These are phyloP conservation scores for Vollenhovia emeryi DNA, from an alignment of 1,140 invertebrate species.

Conservation along the genomic window DNA sequence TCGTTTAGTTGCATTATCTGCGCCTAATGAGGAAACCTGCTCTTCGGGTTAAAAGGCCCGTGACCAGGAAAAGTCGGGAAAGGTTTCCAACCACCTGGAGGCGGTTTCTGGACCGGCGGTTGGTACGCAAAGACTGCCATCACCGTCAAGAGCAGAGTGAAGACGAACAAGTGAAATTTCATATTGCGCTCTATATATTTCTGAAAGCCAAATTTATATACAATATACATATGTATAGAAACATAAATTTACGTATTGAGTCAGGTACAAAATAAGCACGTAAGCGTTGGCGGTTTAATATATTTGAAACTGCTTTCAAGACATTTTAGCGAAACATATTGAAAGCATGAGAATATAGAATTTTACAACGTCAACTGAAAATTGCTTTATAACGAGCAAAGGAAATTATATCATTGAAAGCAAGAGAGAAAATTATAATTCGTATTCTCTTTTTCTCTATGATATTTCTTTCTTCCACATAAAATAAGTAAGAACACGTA, in stretches of 20 bases:
- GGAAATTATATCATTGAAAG: neutral
- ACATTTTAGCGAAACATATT: slow-evolving; percentile 4
- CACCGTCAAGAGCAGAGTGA: slow-evolving; percentile 12
- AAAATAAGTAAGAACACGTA: neutral
- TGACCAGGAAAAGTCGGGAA: slow-evolving; percentile 57
- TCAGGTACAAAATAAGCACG: neutral
- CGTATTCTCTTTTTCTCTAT: neutral
- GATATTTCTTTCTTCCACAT: neutral
- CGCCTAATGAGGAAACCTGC: slow-evolving; percentile 1
- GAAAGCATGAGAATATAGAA: neutral
- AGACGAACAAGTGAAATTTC: slow-evolving; percentile 44
- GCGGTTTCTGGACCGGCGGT: neutral
- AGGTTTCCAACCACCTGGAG: slow-evolving; percentile 26
- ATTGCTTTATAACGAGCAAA: neutral
- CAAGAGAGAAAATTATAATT: neutral
- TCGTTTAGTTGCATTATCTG: neutral
- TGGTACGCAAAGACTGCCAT: slow-evolving; percentile 17
- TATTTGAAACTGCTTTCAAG: neutral
- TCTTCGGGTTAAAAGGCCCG: slow-evolving; percentile 41
- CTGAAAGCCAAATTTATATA: slow-evolving; percentile 25
- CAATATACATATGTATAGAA: neutral
- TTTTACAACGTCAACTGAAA: neutral
- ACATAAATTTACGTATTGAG: slow-evolving; percentile 4
- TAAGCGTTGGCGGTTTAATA: neutral
- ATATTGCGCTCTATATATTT: slow-evolving; percentile 37